phyloP scores from a whole-genome alignment of 1,140 invertebrate genomes.

The Neocloeon triangulifer region DNA sequence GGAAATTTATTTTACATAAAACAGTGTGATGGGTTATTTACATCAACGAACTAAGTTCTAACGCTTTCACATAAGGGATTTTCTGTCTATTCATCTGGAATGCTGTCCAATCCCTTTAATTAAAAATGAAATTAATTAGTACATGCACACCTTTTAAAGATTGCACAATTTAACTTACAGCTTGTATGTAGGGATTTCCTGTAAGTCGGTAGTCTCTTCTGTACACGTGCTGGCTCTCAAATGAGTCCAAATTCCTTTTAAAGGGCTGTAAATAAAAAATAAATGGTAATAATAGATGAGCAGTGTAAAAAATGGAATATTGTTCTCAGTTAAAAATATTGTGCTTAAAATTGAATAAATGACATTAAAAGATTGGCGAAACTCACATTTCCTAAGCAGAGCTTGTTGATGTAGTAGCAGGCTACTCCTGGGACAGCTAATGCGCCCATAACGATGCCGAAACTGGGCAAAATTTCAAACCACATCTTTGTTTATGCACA shows the following conservation, averaged over 20 bases:
- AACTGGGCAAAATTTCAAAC: conserved; percentile 35
- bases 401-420: conserved; percentile 29
- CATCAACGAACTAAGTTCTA: not conserved
- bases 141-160: no score
- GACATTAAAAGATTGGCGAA: not conserved
- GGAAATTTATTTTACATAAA: not conserved
- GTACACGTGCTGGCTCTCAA: not conserved
- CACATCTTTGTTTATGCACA: no score
- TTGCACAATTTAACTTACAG: no score
- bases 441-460: conserved; percentile 25
- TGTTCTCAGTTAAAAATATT: not conserved
- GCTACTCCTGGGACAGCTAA: conserved; percentile 27
- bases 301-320: not conserved
- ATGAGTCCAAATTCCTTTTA: not conserved
- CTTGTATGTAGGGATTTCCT: not conserved
- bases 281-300: not conserved
- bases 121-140: no score
- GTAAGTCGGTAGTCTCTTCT: not conserved
- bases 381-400: conserved; percentile 29
- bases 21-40: not conserved
- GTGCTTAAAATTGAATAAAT: not conserved
- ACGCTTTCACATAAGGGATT: not conserved
- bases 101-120: not conserved
- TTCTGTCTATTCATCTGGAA: conserved; percentile 2
- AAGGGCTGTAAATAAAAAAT: not conserved